phyloP scores from a whole-genome alignment of 92 coral and sea anemone genomes.

The Phenganax stokvisi region DNA sequence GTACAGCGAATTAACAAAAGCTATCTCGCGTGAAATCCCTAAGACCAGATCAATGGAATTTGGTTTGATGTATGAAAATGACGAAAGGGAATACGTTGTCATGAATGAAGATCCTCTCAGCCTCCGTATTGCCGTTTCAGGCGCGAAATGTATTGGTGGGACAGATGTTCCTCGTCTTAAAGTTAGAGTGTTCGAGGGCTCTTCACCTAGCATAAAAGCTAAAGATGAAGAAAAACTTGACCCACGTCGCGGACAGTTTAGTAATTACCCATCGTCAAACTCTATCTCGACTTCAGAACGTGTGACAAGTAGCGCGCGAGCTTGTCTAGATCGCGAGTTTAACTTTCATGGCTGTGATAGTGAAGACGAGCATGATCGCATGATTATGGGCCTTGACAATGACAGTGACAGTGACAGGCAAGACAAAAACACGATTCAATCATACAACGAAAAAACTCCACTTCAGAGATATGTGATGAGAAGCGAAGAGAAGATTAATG shows the following conservation, averaged over 20 bases:
- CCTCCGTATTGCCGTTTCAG: constrained; percentile 36
- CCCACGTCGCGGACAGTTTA: neutral
- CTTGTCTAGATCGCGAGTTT: neutral
- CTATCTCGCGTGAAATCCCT: constrained; percentile 27
- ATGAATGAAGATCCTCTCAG: constrained; percentile 35
- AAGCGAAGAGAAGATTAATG: neutral
- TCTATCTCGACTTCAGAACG: neutral
- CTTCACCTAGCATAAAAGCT: constrained; percentile 34
- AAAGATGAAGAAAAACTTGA: neutral
- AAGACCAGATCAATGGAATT: constrained; percentile 26
- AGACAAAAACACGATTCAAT: neutral
- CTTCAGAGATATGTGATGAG: neutral
- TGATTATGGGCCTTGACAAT: neutral
- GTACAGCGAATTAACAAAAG: constrained; percentile 2
- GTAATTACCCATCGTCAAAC: neutral
- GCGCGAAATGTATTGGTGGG: constrained; percentile 34
- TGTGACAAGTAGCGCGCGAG: neutral
- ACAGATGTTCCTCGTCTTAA: constrained; percentile 31
- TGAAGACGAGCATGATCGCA: neutral
- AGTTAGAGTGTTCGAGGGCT: constrained; percentile 37
- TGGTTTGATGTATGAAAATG: constrained; percentile 27
- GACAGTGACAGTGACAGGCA: neutral
- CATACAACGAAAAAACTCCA: neutral
- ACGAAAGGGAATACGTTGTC: constrained; percentile 33
- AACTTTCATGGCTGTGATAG: neutral